phyloP scores from a whole-genome alignment of 2,113 vertebrate species.

The Dendropsophus ebraccatus region DNA sequence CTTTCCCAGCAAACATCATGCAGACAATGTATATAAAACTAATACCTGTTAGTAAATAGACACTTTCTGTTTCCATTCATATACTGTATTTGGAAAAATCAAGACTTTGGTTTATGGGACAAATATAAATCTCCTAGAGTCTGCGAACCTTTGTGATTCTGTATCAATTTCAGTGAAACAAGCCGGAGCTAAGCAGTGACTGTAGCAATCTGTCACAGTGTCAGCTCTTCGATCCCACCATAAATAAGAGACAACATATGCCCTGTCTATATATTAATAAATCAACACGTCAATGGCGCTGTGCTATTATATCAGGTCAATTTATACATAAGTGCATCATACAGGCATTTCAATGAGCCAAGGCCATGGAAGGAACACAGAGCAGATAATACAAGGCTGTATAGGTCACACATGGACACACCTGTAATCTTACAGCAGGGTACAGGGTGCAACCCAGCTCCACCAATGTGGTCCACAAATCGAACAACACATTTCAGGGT shows the following conservation, averaged over 20 bases:
- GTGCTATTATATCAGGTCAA: background rate
- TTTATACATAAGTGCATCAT: background rate
- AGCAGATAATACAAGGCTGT: background rate
- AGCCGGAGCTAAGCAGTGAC: background rate
- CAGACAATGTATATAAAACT: too few relatives aligned
- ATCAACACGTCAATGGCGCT: background rate
- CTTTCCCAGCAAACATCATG: too few relatives aligned
- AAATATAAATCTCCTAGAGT: background rate
- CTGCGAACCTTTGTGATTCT: background rate
- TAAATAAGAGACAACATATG: background rate
- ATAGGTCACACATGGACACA: background rate
- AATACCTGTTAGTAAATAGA: background rate
- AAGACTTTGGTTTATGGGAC: background rate
- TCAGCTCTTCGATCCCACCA: slow-evolving; percentile 5
- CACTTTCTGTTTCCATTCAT: background rate
- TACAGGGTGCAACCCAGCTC: too few relatives aligned
- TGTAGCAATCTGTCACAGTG: background rate
- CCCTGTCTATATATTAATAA: background rate
- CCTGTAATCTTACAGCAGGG: background rate
- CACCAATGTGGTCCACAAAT: too few relatives aligned
- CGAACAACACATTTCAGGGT: too few relatives aligned
- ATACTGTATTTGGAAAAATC: background rate
- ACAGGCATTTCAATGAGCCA: background rate
- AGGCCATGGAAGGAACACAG: background rate
- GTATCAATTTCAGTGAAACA: background rate